Conservation (phyloP, 2,888 invertebrate genomes). For the Melinopterus prodromus region DNA sequence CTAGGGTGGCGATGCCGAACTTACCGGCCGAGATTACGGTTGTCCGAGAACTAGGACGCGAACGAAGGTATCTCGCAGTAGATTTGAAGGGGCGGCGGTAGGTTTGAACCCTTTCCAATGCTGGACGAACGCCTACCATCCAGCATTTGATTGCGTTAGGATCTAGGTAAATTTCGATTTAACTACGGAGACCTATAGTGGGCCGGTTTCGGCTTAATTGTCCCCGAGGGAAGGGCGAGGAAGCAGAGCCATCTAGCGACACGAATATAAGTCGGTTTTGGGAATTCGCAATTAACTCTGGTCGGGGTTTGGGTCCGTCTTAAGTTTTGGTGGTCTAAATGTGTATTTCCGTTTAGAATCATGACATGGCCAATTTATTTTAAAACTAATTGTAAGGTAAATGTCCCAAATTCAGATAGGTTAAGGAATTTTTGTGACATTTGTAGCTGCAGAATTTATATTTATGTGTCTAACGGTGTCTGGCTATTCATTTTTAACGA, state of each 20-base stretch:
- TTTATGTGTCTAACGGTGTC: no score
- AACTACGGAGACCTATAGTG: background rate
- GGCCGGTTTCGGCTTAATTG: background rate
- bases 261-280: background rate
- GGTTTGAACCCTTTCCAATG: background rate
- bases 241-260: background rate
- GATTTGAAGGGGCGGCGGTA: background rate
- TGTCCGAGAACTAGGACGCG: background rate
- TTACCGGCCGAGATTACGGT: background rate
- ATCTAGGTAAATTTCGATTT: background rate
- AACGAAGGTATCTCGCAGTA: background rate
- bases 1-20: background rate
- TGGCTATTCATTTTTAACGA: no score
- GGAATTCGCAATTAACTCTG: background rate
- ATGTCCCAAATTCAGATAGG: no score
- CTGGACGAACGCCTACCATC: no score
- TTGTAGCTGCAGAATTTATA: no score
- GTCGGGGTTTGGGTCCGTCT: no score
- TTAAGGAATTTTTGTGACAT: no score
- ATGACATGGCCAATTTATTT: no score
- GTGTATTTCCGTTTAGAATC: no score
- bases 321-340: no score
- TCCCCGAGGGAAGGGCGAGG: background rate
- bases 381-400: no score
- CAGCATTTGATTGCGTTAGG: background rate